These are phyloP conservation scores for Cichlasoma orientale DNA, from an alignment of 2,797 vertebrate species.

Conservation along the genomic window DNA sequence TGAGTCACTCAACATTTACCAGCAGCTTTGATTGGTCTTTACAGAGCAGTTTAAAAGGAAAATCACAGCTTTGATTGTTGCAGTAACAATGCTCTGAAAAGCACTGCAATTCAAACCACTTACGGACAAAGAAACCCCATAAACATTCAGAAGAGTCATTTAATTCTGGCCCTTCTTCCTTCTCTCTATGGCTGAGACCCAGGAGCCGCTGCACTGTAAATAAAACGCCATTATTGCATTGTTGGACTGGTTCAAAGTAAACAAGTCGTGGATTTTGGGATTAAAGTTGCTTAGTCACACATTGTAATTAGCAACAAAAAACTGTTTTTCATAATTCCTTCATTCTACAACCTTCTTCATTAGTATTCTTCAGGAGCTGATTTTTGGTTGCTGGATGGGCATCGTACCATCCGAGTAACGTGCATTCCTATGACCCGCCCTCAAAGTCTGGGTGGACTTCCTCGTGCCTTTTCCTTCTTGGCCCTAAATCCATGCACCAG, in stretches of 20 bases:
- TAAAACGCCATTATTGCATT: constrained; percentile 18
- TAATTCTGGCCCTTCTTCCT: neutral
- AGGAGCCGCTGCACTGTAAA: neutral
- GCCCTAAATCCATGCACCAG: neutral
- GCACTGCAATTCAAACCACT: constrained; percentile 31
- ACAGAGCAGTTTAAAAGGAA: neutral
- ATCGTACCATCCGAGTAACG: rapidly evolving
- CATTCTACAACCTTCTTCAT: rapidly evolving
- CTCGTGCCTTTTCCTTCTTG: neutral
- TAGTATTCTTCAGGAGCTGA: neutral
- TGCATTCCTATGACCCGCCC: neutral
- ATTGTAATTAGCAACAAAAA: neutral
- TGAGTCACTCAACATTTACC: neutral
- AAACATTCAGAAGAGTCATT: constrained; percentile 31
- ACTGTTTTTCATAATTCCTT: neutral
- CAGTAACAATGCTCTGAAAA: constrained; percentile 9
- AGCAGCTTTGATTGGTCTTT: constrained; percentile 19
- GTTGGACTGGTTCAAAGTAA: neutral
- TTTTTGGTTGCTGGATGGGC: neutral
- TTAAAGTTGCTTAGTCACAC: neutral
- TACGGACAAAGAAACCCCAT: constrained; percentile 14
- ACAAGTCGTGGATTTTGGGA: neutral
- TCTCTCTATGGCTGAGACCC: neutral
- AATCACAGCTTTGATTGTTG: constrained; percentile 34
- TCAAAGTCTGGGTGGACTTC: rapidly evolving